These are phyloP conservation scores for Eudorcas thomsonii DNA, from an alignment of 2,113 vertebrate genomes.

Conservation along the genomic window DNA sequence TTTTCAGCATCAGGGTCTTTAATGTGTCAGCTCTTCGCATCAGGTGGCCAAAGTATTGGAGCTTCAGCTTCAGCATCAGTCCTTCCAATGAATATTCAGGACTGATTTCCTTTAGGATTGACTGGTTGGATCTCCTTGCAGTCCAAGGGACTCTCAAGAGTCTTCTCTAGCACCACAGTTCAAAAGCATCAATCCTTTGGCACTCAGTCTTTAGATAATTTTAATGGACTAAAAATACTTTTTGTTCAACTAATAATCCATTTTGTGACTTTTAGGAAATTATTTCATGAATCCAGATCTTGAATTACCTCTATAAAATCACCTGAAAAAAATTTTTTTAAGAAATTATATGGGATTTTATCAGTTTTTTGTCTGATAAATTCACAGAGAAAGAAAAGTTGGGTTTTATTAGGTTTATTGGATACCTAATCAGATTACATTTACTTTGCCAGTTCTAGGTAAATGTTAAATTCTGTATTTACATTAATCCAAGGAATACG, in stretches of 20 bases:
- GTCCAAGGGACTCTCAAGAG: background rate
- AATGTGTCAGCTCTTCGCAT: background rate
- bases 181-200: background rate
- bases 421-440: background rate
- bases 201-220: background rate
- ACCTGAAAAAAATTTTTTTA: fast-evolving
- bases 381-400: background rate
- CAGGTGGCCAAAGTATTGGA: background rate
- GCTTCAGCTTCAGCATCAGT: background rate
- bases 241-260: background rate
- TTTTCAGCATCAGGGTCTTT: background rate
- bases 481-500: background rate
- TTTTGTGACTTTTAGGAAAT: background rate
- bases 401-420: background rate
- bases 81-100: background rate
- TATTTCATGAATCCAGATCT: background rate
- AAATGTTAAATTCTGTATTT: background rate
- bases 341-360: background rate
- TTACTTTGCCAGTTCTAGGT: background rate
- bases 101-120: background rate
- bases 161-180: background rate
- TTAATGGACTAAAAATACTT: background rate
- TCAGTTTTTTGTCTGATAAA: background rate
- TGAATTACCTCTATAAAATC: background rate
- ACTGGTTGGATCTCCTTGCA: background rate